Percentiles rank a stretch among this genome's conserved stretches.
These are phyloP conservation scores for Anoura caudifer DNA, from an alignment of 2,113 vertebrate species.

Conservation along the genomic window DNA sequence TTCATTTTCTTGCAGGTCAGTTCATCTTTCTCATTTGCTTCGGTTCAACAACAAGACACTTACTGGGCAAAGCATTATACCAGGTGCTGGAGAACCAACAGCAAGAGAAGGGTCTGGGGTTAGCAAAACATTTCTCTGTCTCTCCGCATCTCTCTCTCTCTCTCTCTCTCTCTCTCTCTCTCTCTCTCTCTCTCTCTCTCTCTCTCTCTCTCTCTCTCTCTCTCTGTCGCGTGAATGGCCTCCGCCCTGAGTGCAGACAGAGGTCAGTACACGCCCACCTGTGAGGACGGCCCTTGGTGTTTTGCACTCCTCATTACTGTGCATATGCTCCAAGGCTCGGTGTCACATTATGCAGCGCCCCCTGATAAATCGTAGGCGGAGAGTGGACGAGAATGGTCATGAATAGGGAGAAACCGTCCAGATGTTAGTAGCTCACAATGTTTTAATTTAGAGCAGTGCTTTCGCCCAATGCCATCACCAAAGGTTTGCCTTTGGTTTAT, in stretches of 20 bases:
- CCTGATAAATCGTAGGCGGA: constrained; percentile 35
- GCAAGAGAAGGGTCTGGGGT: not conserved
- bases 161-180: not conserved
- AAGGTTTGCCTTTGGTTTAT: constrained; percentile 81
- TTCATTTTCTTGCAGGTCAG: not conserved
- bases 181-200: not conserved
- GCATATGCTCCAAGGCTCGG: constrained; percentile 46
- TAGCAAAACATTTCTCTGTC: not conserved
- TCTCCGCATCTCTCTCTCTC: not conserved
- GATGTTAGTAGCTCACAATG: constrained; percentile 70
- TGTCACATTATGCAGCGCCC: not conserved
- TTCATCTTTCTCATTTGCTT: not conserved
- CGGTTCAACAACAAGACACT: not conserved
- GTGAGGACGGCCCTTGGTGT: not conserved
- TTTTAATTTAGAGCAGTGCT: constrained; percentile 69
- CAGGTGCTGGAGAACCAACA: not conserved
- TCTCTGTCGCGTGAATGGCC: not conserved
- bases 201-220: not conserved
- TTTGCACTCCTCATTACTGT: not conserved
- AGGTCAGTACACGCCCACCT: not conserved
- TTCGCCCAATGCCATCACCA: constrained; percentile 49
- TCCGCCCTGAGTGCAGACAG: not conserved
- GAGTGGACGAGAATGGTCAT: not conserved
- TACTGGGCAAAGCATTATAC: not conserved
- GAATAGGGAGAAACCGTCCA: constrained; percentile 54